Evolutionary conservation across 1,140 invertebrate genomes (phyloP), one percentile per base, ranked within the genome.

Genomic region (Lethrus apterus): DNA sequence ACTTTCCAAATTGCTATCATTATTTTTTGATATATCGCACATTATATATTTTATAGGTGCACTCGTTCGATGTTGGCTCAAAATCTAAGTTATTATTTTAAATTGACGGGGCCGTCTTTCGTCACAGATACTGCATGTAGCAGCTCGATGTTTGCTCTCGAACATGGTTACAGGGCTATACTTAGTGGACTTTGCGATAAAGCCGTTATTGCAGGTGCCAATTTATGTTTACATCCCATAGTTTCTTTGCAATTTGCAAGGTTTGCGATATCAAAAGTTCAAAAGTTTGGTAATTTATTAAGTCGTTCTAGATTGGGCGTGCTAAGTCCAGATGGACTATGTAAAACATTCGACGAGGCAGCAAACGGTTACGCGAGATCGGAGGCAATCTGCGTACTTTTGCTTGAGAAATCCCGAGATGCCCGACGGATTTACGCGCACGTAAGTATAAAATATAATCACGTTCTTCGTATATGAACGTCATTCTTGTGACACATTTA

Each of bases 41-140:
- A n/a, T n/a, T n/a, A n/a, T n/a, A n/a, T n/a, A n/a, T n/a, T n/a
- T n/a, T n/a, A n/a, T n/a, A n/a, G n/a, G n/a, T n/a, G n/a, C n/a
- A n/a, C n/a, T n/a, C 20, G 38, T n/a, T 26, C 38, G 3, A 24
- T 26, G 38, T 13, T 96, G 65, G 85, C 90, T 1, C 93, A 95
- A 62, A 75, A 92, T 36, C 77, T 96, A 23, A 94, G 90, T 0
- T 85, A 84, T 48, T 80, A 73, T 64, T 57, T 86, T 9, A 81
- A 82, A 38, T 58, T 78, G 0, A 77, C 74, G 44, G 84, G 83
- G 20, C 91, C 91, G 0, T 92, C 88, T 38, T 86, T 84, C 64
- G 70, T 83, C 4, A 72, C 93, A 1, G 93, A 97, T 60, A 86
- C 89, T 9, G 89, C 90, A 5, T 96, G 92, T 68, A 91, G 87